A percentile compares a stretch with the other conserved stretches of the same genome.
Conservation (phyloP, 2,113 vertebrate genomes). For the Mesembrinibis cayennensis region DNA sequence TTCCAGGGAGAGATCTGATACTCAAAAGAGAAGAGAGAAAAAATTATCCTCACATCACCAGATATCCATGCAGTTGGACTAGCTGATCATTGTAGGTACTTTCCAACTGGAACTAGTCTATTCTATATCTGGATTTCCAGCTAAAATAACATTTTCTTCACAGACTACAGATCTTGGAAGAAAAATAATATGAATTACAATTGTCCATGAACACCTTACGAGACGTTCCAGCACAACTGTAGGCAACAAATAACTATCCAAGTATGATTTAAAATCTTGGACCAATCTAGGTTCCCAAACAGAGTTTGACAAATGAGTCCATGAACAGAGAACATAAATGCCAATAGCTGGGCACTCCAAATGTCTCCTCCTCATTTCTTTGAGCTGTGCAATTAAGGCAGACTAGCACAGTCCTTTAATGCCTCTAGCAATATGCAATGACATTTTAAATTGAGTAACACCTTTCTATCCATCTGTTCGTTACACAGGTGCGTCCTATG, state of each 20-base stretch:
- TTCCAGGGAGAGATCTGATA: not conserved
- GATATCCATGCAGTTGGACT: not conserved
- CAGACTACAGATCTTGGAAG: not conserved
- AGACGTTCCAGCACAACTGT: not conserved
- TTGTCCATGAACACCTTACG: not conserved
- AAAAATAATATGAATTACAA: not conserved
- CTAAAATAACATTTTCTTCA: not conserved
- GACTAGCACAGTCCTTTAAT: not conserved
- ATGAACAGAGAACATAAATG: not conserved
- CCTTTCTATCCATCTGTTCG: not conserved
- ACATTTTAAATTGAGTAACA: not conserved
- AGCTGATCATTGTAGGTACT: not conserved
- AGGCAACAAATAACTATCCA: not conserved
- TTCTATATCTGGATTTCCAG: not conserved
- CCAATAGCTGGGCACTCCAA: not conserved
- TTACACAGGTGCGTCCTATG: not conserved
- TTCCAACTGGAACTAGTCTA: not conserved
- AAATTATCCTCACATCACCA: not conserved
- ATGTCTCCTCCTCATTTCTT: not conserved
- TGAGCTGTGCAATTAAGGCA: not conserved
- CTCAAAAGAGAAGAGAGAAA: not conserved
- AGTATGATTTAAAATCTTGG: slow-evolving; percentile 14
- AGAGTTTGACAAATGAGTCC: not conserved
- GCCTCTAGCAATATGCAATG: not conserved
- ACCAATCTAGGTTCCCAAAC: not conserved